Conservation (phyloP, 1,140 invertebrate species). For the Phocides pigmalion region DNA sequence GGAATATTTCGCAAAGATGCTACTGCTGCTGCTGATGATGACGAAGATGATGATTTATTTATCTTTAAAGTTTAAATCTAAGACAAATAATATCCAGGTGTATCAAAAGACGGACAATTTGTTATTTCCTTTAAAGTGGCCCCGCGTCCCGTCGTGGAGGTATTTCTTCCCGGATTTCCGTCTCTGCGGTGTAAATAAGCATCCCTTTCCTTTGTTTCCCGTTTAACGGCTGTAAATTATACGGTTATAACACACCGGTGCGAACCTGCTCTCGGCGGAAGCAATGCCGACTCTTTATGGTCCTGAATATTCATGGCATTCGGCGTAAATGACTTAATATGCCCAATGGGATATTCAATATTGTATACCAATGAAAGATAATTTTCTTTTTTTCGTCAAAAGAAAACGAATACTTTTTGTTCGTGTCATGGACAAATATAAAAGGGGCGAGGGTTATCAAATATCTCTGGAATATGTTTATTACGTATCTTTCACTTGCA, state of each 20-base stretch:
- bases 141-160: neutral
- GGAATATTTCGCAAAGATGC: too few species aligned
- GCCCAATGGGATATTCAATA: slow-evolving; percentile 19
- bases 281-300: slow-evolving; percentile 25
- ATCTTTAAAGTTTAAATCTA: too few species aligned
- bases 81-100: too few species aligned
- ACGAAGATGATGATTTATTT: too few species aligned
- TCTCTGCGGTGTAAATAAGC: slow-evolving; percentile 21
- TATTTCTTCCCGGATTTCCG: neutral
- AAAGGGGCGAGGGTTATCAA: too few species aligned
- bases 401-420: neutral
- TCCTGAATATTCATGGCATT: slow-evolving; percentile 20
- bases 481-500: too few species aligned
- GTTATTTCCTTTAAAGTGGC: neutral
- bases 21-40: too few species aligned
- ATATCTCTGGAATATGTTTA: too few species aligned
- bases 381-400: neutral
- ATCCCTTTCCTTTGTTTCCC: slow-evolving; percentile 20
- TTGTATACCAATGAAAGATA: neutral
- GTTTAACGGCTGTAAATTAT: slow-evolving; percentile 26
- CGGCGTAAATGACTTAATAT: slow-evolving; percentile 23
- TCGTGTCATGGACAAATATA: too few species aligned
- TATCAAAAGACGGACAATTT: neutral
- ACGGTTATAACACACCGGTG: slow-evolving; percentile 18
- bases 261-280: slow-evolving; percentile 18